These are phyloP conservation scores for Cyanoderma ruficeps DNA, from an alignment of 2,113 vertebrate genomes.

Conservation along the genomic window DNA sequence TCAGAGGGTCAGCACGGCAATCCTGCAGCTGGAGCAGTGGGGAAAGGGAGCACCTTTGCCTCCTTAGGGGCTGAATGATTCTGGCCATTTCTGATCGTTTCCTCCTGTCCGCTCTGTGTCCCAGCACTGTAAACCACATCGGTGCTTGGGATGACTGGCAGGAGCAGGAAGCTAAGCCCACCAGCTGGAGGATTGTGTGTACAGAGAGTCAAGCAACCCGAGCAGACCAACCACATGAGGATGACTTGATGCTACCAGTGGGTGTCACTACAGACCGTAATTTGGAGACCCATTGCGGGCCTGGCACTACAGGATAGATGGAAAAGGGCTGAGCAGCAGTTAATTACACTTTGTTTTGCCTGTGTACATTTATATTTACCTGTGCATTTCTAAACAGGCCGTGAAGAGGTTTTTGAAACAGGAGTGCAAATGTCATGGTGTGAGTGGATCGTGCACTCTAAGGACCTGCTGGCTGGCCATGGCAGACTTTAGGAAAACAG, in stretches of 20 bases:
- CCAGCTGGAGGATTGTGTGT: rapidly evolving
- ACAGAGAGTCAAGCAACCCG: neutral
- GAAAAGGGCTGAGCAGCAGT: neutral
- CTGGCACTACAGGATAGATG: neutral
- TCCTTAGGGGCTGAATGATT: neutral
- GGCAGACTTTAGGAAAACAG: constrained; percentile 91
- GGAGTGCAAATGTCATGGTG: constrained; percentile 95
- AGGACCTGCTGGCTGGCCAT: constrained; percentile 95
- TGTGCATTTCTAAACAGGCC: constrained; percentile 76
- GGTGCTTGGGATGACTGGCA: neutral
- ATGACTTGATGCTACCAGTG: constrained; percentile 53
- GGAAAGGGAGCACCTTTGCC: rapidly evolving
- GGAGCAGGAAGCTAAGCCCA: neutral
- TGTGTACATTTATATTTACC: neutral
- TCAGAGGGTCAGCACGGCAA: rapidly evolving
- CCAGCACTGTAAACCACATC: rapidly evolving
- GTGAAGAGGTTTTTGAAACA: constrained; percentile 92
- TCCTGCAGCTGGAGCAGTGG: neutral
- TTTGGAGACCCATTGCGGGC: neutral
- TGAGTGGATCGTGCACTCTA: constrained; percentile 93
- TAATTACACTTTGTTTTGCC: neutral
- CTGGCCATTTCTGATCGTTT: rapidly evolving
- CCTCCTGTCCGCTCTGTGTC: neutral
- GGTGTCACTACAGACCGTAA: constrained; percentile 63
- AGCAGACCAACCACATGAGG: neutral